Base-by-base conservation (phyloP, 1,140 invertebrate species). In the Lepidurus arcticus region DNA sequence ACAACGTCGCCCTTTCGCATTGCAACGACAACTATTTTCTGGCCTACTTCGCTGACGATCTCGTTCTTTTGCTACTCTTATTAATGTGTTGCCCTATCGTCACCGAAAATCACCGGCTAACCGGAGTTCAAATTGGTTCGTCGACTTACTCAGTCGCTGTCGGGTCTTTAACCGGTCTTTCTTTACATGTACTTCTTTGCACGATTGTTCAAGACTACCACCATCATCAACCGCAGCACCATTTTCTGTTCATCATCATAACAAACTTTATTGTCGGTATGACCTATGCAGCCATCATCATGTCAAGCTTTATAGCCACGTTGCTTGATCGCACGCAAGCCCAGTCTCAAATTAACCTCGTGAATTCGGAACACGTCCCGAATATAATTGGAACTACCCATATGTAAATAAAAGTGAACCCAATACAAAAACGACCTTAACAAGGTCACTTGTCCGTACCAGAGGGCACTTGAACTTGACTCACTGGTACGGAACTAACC, bases 401-500 rank as follows among this genome's bases (percentile, higher is more conserved):
- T 65, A 65, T 65, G 53, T 65, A 65, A 16, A 65, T 13, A 1
- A 21, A 65, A 65, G 16, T 34, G 45, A 47, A 13, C 47, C 8
- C 13, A 21, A 65, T 65, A 65, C 16, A 65, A n/a, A 53, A 21
- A 21, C 7, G 53, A 65, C 53, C 53, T 21, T 65, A 65, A 65
- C 21, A 21, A 65, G 53, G 53, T 65, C 53, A 65, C 16, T n/a
- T n/a, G 16, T 21, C 1, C 16, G 9, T 7, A 7, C 53, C 13
- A 65, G 6, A 65, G 9, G 21, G 21, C 53, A 13, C 53, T 65
- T 65, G 16, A 65, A 65, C 53, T 65, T 21, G 13, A 65, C 16
- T 65, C 53, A 21, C 53, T 65, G 16, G 21, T 65, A 65, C 53
- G n/a, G 53, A 65, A 65, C 21, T 65, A n/a, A 65, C 53, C n/a